These are phyloP conservation scores for Agelaius tricolor DNA, from an alignment of 2,113 vertebrate genomes.

Conservation along the genomic window DNA sequence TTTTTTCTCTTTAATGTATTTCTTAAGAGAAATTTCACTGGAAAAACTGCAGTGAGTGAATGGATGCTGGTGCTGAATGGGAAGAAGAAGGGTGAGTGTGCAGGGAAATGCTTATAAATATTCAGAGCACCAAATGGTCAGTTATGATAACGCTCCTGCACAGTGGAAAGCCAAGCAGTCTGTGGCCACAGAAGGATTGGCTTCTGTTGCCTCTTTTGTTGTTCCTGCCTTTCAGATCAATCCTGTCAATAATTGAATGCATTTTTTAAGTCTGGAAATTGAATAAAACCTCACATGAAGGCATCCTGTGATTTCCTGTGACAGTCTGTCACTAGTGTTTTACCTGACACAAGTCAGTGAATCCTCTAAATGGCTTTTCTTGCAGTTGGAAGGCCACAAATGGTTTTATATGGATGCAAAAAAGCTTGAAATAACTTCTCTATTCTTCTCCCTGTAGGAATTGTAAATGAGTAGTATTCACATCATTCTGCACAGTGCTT, in stretches of 20 bases:
- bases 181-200: constrained; percentile 24
- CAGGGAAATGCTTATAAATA: constrained; percentile 48
- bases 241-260: constrained; percentile 61
- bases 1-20: not conserved
- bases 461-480: constrained; percentile 33
- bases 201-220: constrained; percentile 44
- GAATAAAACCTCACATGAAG: constrained; percentile 29
- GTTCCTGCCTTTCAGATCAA: constrained; percentile 55
- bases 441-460: constrained; percentile 43
- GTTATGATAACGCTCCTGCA: constrained; percentile 11
- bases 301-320: constrained; percentile 59
- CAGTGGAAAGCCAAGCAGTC: not conserved
- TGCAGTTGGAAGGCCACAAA: constrained; percentile 56
- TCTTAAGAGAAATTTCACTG: not conserved
- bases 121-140: constrained; percentile 54
- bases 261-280: constrained; percentile 56
- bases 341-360: constrained; percentile 58
- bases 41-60: constrained; percentile 19
- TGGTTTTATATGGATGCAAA: constrained; percentile 3
- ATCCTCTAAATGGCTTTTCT: constrained; percentile 64
- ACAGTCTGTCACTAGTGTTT: constrained; percentile 69
- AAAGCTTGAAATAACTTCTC: constrained; percentile 60
- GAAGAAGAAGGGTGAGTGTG: not conserved
- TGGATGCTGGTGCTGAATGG: constrained; percentile 20
- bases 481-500: not conserved